These are phyloP conservation scores for Chionoecetes opilio DNA, from an alignment of 1,140 invertebrate genomes.

Conservation along the genomic window DNA sequence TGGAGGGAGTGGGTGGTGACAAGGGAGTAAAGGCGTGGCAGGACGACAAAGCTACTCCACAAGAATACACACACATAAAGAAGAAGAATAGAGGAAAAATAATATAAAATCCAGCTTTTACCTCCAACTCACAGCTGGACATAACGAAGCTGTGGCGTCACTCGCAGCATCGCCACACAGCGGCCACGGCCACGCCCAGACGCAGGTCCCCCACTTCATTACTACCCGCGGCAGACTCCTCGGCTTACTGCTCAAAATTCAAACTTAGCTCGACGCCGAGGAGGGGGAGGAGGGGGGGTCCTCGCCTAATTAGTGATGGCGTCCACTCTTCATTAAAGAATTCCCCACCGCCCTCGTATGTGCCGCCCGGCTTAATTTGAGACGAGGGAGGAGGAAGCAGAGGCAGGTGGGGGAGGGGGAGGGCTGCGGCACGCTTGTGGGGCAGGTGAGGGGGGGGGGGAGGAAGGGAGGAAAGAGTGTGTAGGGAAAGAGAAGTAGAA, in stretches of 20 bases:
- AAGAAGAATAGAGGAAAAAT: too few species aligned
- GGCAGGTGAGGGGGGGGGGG: not conserved
- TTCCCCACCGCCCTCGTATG: constrained; percentile 70
- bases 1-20: not conserved
- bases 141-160: too few species aligned
- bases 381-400: not conserved
- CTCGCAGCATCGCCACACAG: too few species aligned
- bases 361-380: constrained; percentile 64
- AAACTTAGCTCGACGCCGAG: constrained; percentile 62
- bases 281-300: constrained; percentile 67
- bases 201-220: not conserved
- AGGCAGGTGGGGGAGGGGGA: not conserved
- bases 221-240: not conserved
- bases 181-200: not conserved
- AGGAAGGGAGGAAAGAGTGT: not conserved
- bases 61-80: too few species aligned
- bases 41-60: too few species aligned
- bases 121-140: too few species aligned
- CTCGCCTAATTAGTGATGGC: constrained; percentile 79
- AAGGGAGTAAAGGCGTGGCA: not conserved
- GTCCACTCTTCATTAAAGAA: constrained; percentile 80
- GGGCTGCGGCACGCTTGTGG: not conserved
- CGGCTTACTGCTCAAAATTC: constrained; percentile 77
- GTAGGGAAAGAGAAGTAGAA: not conserved
- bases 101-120: too few species aligned